phyloP scores from a whole-genome alignment of 2,797 vertebrate genomes.

The Trichosurus vulpecula region DNA sequence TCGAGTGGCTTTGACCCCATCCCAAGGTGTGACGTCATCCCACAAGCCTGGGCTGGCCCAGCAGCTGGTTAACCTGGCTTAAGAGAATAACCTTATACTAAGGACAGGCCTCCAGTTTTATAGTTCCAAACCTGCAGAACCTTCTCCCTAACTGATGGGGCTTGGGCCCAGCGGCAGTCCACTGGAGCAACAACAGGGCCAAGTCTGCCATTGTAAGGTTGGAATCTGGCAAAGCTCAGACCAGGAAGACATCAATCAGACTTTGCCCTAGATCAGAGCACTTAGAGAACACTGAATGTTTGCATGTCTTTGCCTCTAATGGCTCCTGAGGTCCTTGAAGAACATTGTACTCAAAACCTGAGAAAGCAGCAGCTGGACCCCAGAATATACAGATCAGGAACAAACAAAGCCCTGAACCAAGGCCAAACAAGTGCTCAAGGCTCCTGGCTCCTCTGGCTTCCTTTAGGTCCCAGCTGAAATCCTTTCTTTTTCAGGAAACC shows the following conservation, averaged over 20 bases:
- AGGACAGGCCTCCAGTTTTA: neutral
- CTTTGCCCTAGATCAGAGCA: neutral
- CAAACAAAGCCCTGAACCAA: neutral
- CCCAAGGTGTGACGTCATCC: neutral
- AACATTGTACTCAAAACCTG: neutral
- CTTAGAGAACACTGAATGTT: neutral
- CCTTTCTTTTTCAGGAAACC: no score
- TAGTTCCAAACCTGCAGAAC: neutral
- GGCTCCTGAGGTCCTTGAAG: neutral
- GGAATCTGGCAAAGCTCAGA: neutral
- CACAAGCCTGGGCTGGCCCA: neutral
- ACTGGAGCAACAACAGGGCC: neutral
- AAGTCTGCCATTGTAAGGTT: neutral
- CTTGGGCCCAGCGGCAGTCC: neutral
- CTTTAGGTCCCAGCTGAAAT: no score
- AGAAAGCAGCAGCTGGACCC: neutral
- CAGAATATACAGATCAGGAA: neutral
- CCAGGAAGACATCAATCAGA: neutral
- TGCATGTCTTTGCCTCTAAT: neutral
- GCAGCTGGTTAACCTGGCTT: neutral
- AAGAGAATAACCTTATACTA: neutral
- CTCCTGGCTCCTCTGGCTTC: no score
- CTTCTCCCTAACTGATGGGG: neutral
- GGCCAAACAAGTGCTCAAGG: neutral
- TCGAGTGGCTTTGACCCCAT: neutral